phyloP scores from a whole-genome alignment of 2,888 invertebrate species.

The Spodoptera exigua region DNA sequence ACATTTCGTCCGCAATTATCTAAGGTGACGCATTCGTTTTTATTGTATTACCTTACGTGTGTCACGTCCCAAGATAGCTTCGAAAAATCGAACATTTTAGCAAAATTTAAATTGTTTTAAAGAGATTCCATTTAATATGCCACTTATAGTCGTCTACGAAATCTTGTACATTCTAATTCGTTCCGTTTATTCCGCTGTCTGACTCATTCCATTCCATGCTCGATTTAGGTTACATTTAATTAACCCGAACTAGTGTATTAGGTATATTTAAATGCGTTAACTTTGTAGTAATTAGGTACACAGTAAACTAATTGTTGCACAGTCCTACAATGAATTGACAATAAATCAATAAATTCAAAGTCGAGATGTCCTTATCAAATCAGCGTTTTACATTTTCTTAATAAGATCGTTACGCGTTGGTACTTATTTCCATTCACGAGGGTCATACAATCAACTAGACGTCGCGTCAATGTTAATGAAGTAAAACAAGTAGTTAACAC shows the following conservation, averaged over 20 bases:
- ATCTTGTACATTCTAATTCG: slow-evolving; percentile 7
- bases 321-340: no score
- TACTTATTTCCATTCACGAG: slow-evolving; percentile 29
- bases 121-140: no score
- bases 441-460: slow-evolving; percentile 50
- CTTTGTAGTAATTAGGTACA: no score
- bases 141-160: neutral
- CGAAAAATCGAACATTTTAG: no score
- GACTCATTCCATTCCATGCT: slow-evolving; percentile 3
- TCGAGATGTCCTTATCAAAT: neutral
- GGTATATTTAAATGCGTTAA: neutral
- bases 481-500: slow-evolving; percentile 46
- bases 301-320: no score
- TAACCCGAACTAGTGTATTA: neutral
- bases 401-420: slow-evolving; percentile 34
- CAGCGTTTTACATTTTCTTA: slow-evolving; percentile 21
- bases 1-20: slow-evolving; percentile 9
- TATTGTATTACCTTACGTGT: slow-evolving; percentile 6
- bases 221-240: slow-evolving; percentile 7
- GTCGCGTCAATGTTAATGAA: slow-evolving; percentile 32
- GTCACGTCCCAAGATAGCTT: neutral
- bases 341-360: slow-evolving; percentile 8
- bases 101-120: no score
- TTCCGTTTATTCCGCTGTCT: slow-evolving; percentile 1
- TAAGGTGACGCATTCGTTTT: slow-evolving; percentile 17